Evolutionary conservation across 2,797 vertebrate species (phyloP).

Genomic region (Alca torda): DNA sequence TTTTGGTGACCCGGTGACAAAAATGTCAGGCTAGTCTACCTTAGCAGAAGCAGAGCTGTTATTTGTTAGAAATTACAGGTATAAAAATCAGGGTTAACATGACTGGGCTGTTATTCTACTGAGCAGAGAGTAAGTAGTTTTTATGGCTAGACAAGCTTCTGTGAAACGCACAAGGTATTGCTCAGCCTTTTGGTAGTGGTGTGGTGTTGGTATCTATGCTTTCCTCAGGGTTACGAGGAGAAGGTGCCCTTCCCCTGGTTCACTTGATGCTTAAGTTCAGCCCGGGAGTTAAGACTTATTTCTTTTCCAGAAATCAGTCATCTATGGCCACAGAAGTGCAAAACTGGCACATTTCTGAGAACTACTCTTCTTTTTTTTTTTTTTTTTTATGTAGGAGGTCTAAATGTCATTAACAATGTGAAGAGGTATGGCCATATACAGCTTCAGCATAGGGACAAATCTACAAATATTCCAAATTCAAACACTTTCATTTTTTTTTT

Average conservation of each 20-base stretch:
- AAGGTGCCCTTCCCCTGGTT: neutral
- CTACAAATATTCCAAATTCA: neutral
- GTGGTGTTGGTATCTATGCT: neutral
- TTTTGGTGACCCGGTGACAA: neutral
- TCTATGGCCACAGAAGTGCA: neutral
- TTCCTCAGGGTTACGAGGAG: neutral
- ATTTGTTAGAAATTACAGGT: neutral
- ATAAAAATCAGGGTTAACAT: neutral
- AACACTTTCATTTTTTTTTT: fast-evolving
- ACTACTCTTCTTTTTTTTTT: neutral
- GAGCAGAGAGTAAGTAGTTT: neutral
- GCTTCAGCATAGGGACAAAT: neutral
- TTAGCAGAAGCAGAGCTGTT: neutral
- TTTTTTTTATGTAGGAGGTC: neutral
- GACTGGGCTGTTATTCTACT: neutral
- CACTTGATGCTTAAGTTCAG: neutral
- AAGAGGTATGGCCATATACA: neutral
- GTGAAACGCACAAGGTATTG: neutral
- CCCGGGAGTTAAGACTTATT: neutral
- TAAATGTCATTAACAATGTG: neutral
- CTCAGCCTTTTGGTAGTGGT: neutral
- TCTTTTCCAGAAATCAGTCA: neutral
- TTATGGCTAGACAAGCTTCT: neutral
- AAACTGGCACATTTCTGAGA: neutral
- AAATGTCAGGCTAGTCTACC: neutral